Evolutionary conservation across 2,797 vertebrate species (phyloP), one percentile per base, ranked within the genome.

Genomic region (Falco novaeseelandiae): DNA sequence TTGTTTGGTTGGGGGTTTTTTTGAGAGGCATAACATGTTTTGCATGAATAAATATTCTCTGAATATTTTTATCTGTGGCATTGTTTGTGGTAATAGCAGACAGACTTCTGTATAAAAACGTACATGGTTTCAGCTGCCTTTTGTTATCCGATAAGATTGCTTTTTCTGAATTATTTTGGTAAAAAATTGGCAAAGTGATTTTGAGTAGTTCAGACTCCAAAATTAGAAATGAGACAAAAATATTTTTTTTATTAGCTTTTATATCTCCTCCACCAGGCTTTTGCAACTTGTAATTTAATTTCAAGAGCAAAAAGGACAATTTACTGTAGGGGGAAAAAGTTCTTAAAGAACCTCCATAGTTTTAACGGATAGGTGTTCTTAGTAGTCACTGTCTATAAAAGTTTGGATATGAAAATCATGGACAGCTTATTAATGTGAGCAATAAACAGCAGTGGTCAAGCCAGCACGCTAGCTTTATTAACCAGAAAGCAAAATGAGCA

Each of bases 71-170:
- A 57, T 70, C 58, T 57, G 76, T 20, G 9, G 51, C 79, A 67
- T 84, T 94, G 80, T 93, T 92, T 94, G 95, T 87, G 89, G 78
- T 73, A 74, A 91, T 23, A 96, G 73, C 63, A 96, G 85, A 84
- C 52, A 84, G 83, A 76, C 55, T 94, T 94, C 72, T 86, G 42
- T 59, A 51, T 48, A 89, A 87, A 91, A 89, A 74, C 0, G 0
- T 54, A 16, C 58, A 74, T 65, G 26, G 49, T 62, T 97, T 97
- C 90, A 93, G 90, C 89, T 95, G 93, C 79, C 71, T 96, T 84
- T 91, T 93, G 84, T 96, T 92, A 96, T 96, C 87, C 91, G 93
- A 95, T 97, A 97, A 94, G 71, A 92, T 42, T 83, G 54, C 65
- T 97, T 96, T 92, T 93, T 94, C 58, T 72, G 71, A 83, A 72